Percentiles rank a stretch among this genome's conserved stretches.
These are phyloP conservation scores for Plusia festucae DNA, from an alignment of 2,888 invertebrate genomes.

Conservation along the genomic window DNA sequence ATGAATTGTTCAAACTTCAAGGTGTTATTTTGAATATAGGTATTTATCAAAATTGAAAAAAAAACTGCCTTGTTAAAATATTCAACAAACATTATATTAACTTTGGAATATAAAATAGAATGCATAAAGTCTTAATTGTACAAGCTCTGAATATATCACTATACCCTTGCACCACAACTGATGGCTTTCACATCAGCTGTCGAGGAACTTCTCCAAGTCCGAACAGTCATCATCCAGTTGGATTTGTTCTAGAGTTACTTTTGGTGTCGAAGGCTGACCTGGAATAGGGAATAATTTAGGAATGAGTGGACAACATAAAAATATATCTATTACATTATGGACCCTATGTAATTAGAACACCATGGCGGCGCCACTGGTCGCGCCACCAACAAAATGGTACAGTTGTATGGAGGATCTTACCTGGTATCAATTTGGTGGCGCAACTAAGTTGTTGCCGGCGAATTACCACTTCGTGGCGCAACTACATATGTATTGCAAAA, in stretches of 20 bases:
- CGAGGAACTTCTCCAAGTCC: constrained; percentile 82
- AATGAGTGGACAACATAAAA: background rate
- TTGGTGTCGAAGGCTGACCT: constrained; percentile 69
- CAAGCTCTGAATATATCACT: constrained; percentile 68
- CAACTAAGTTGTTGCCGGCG: too few relatives aligned
- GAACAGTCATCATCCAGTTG: constrained; percentile 77
- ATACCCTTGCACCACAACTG: constrained; percentile 20
- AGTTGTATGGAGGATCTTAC: too few relatives aligned
- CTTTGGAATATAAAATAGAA: constrained; percentile 71
- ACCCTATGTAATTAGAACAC: too few relatives aligned
- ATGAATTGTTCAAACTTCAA: constrained; percentile 68
- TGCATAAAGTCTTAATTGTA: constrained; percentile 61
- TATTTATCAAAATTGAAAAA: background rate
- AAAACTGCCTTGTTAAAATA: constrained; percentile 46
- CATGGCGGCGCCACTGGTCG: too few relatives aligned
- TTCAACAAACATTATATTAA: constrained; percentile 74
- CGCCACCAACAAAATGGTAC: too few relatives aligned
- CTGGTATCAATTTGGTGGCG: too few relatives aligned
- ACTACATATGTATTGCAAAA: too few relatives aligned
- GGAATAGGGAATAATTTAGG: constrained; percentile 56
- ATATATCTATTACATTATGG: background rate
- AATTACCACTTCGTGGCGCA: too few relatives aligned
- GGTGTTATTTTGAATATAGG: constrained; percentile 64
- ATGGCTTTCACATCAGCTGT: constrained; percentile 69
- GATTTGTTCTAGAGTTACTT: constrained; percentile 80